A percentile compares a stretch with the other conserved stretches of the same genome.
These are phyloP conservation scores for Pseudoips prasinana DNA, from an alignment of 2,888 invertebrate genomes.

Conservation along the genomic window DNA sequence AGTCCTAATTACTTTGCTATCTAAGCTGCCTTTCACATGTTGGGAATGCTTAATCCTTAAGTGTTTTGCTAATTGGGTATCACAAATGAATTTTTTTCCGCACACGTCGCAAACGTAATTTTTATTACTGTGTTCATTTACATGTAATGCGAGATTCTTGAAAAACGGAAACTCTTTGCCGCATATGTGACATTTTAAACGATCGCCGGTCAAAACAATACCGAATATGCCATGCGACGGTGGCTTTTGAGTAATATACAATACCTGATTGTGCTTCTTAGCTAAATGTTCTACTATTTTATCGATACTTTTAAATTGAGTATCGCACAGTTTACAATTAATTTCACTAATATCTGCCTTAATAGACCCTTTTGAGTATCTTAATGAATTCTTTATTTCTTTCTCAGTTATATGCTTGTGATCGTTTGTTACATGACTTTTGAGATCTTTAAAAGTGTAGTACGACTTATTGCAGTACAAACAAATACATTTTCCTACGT, in stretches of 20 bases:
- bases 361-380: constrained; percentile 29
- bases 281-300: not conserved
- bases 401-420: no score
- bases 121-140: constrained; percentile 51
- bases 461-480: constrained; percentile 3
- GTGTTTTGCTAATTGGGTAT: constrained; percentile 31
- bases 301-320: constrained; percentile 24
- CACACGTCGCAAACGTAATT: constrained; percentile 51
- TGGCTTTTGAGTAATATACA: constrained; percentile 20
- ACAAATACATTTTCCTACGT: not conserved
- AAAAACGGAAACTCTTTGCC: constrained; percentile 31
- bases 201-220: constrained; percentile 28
- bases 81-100: constrained; percentile 41
- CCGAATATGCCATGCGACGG: constrained; percentile 29
- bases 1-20: no score
- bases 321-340: constrained; percentile 26
- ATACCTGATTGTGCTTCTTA: constrained; percentile 12
- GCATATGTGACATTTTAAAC: constrained; percentile 29
- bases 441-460: not conserved
- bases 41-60: constrained; percentile 27
- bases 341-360: constrained; percentile 34
- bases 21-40: no score
- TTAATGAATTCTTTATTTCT: constrained; percentile 3
- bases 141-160: constrained; percentile 40
- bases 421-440: no score